A percentile compares a stretch with the other conserved stretches of the same genome.
Conservation (phyloP, 2,113 vertebrate species). For the Nesogale talazaci region DNA sequence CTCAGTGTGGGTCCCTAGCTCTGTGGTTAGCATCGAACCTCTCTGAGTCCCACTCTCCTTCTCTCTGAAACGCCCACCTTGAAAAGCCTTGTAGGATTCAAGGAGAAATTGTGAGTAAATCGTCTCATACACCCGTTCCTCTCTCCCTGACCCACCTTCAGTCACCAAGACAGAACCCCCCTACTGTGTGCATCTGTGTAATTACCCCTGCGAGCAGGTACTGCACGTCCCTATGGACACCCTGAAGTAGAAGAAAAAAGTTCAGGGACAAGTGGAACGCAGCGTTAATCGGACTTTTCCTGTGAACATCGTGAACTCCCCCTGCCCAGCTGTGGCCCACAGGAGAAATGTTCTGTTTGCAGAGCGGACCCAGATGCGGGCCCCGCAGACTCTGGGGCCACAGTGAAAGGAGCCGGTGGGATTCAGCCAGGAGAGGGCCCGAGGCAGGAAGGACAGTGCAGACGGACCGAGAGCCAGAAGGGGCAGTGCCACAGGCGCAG, state of each 20-base stretch:
- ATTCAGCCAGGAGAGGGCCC: not conserved
- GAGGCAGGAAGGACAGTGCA: not conserved
- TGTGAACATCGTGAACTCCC: too few relatives aligned
- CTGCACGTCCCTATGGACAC: not conserved
- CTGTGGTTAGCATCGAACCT: not conserved
- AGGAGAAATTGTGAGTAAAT: not conserved
- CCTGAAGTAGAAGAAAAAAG: not conserved
- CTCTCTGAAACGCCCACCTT: not conserved
- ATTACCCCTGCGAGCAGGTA: not conserved
- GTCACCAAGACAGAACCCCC: not conserved
- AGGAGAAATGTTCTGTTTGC: not conserved
- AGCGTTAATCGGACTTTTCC: too few relatives aligned
- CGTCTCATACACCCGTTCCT: not conserved
- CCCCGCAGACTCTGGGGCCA: not conserved
- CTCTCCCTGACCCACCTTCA: not conserved
- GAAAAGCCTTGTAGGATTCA: not conserved
- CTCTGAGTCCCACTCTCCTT: not conserved
- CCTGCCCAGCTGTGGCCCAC: fast-evolving
- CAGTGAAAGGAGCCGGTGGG: not conserved
- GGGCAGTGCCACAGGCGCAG: too few relatives aligned
- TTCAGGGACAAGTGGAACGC: too few relatives aligned
- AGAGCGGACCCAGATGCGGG: not conserved
- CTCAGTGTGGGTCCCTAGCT: not conserved
- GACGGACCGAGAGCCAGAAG: not conserved
- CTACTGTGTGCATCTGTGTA: too few relatives aligned